Conservation (phyloP, 2,888 invertebrate genomes). For the Anodontia alba region DNA sequence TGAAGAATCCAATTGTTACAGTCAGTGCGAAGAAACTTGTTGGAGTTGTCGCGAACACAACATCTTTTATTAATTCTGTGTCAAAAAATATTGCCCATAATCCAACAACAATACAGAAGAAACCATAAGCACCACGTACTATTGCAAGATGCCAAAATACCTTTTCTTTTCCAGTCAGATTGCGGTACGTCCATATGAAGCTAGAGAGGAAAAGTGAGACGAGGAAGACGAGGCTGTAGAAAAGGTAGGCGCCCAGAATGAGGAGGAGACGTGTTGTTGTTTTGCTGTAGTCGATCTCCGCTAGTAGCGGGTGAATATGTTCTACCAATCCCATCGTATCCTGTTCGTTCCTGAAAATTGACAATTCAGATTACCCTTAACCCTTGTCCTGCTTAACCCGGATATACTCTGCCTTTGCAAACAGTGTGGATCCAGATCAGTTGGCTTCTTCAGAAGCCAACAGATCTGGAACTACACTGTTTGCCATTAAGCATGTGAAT, state of each 20-base stretch:
- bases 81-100: slow-evolving; percentile 73
- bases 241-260: slow-evolving; percentile 60
- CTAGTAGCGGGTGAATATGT: slow-evolving; percentile 70
- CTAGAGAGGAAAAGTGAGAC: slow-evolving; percentile 54
- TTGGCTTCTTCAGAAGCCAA: too few species aligned
- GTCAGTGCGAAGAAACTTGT: slow-evolving; percentile 73
- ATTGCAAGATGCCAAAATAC: slow-evolving; percentile 80
- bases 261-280: slow-evolving; percentile 57
- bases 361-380: too few species aligned
- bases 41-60: slow-evolving; percentile 71
- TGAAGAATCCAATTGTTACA: slow-evolving; percentile 76
- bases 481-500: too few species aligned
- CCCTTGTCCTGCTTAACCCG: too few species aligned
- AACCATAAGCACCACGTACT: slow-evolving; percentile 74
- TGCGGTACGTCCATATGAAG: slow-evolving; percentile 58
- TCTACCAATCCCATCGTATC: slow-evolving; percentile 68
- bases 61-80: slow-evolving; percentile 71
- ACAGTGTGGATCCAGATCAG: too few species aligned
- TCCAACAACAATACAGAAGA: slow-evolving; percentile 71
- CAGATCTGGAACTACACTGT: too few species aligned
- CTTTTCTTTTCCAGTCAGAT: slow-evolving; percentile 73
- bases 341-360: too few species aligned
- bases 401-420: too few species aligned
- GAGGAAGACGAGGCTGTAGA: slow-evolving; percentile 63
- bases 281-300: slow-evolving; percentile 64